Conservation (phyloP, 2,888 invertebrate species). For the Tuberolachnus salignus region DNA sequence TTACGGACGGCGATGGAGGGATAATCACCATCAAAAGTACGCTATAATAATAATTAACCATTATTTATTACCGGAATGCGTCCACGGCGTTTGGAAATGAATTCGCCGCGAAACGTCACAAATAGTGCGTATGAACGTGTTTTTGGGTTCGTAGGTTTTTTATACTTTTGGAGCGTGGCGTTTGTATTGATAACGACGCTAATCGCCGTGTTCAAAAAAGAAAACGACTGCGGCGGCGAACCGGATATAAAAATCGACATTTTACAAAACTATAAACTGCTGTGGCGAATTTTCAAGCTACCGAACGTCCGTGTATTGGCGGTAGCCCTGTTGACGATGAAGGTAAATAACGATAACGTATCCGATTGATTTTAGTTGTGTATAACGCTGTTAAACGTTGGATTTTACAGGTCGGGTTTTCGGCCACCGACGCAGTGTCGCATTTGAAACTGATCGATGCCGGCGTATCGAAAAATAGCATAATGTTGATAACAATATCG, state of each 20-base stretch:
- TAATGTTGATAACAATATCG: slow-evolving; percentile 90
- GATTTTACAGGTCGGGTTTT: slow-evolving; percentile 81
- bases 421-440: slow-evolving; percentile 93
- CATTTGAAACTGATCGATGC: slow-evolving; percentile 93
- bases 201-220: slow-evolving; percentile 59
- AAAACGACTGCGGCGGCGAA: slow-evolving; percentile 62
- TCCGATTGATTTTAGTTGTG: no score
- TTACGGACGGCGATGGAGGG: no score
- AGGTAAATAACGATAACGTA: slow-evolving; percentile 17
- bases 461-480: slow-evolving; percentile 92
- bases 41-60: no score
- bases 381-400: no score
- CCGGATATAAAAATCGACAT: slow-evolving; percentile 56
- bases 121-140: not conserved
- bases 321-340: slow-evolving; percentile 77
- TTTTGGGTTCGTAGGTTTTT: slow-evolving; percentile 72
- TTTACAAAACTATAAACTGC: slow-evolving; percentile 78
- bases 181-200: slow-evolving; percentile 90
- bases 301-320: slow-evolving; percentile 81
- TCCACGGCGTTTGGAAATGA: no score
- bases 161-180: slow-evolving; percentile 94
- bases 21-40: no score
- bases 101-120: no score
- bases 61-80: no score
- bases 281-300: slow-evolving; percentile 82